phyloP scores from a whole-genome alignment of 92 coral and sea anemone genomes.

The Scolanthus callimorphus region DNA sequence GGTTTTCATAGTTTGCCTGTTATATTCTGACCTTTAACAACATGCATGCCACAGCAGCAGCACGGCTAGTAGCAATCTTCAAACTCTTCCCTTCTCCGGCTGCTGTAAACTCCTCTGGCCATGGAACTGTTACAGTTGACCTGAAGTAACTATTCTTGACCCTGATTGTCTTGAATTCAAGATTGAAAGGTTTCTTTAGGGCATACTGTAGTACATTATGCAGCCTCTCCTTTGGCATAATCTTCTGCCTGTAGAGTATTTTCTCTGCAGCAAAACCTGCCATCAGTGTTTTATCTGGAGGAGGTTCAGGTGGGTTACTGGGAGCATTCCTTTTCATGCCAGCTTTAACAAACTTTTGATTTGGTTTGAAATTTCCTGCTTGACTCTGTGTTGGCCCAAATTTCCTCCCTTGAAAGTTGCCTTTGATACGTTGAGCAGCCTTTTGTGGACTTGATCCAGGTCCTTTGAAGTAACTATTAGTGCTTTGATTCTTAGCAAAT shows the following conservation, averaged over 20 bases:
- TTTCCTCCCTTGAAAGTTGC: too few species aligned
- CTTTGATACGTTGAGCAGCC: too few species aligned
- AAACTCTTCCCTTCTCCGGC: constrained; percentile 64
- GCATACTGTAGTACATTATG: constrained; percentile 80
- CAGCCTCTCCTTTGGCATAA: constrained; percentile 71
- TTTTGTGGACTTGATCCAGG: too few species aligned
- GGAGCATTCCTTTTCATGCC: too few species aligned
- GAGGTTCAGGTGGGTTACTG: too few species aligned
- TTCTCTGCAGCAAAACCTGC: constrained; percentile 71
- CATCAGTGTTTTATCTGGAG: constrained; percentile 22
- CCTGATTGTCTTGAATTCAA: constrained; percentile 25
- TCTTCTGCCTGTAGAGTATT: constrained; percentile 60
- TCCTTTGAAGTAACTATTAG: too few species aligned
- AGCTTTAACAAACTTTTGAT: too few species aligned
- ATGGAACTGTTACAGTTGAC: constrained; percentile 47
- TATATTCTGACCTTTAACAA: constrained; percentile 51
- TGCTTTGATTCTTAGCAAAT: too few species aligned
- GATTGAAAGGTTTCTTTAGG: constrained; percentile 43
- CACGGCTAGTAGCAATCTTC: constrained; percentile 72
- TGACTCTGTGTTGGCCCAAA: too few species aligned
- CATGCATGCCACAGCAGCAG: constrained; percentile 75
- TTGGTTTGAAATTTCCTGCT: too few species aligned
- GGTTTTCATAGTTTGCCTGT: too few species aligned
- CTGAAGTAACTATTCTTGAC: constrained; percentile 44
- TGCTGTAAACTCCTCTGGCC: constrained; percentile 65